phyloP scores from a whole-genome alignment of 1,140 invertebrate genomes.

The Tetraneura akinire region DNA sequence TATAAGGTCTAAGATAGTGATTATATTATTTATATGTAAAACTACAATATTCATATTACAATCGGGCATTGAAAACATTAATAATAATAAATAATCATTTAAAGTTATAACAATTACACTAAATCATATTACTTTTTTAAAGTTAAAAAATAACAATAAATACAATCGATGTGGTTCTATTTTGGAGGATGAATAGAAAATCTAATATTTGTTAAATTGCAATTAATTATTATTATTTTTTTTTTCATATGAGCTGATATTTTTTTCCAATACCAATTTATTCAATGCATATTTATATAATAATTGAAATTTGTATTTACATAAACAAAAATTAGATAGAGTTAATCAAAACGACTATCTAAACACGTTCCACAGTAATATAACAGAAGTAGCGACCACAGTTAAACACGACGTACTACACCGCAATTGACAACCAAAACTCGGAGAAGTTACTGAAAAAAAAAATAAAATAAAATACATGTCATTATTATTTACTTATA shows the following conservation, averaged over 20 bases:
- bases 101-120: neutral
- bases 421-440: neutral
- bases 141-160: slow-evolving; percentile 1
- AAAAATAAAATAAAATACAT: neutral
- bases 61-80: neutral
- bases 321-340: neutral
- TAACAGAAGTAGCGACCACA: neutral
- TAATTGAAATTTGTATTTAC: slow-evolving; percentile 18
- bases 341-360: neutral
- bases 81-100: neutral
- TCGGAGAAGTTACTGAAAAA: slow-evolving; percentile 26
- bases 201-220: neutral
- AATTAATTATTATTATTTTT: neutral
- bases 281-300: neutral
- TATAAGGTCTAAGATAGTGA: too few relatives aligned
- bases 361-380: neutral
- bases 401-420: neutral
- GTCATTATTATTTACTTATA: neutral
- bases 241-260: neutral
- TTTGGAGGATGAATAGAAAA: slow-evolving; percentile 1
- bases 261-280: neutral
- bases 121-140: neutral
- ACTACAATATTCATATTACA: too few relatives aligned
- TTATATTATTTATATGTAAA: too few relatives aligned
- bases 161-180: neutral